Base-by-base conservation (phyloP, 2,888 invertebrate species). In the Melieria omissa region DNA sequence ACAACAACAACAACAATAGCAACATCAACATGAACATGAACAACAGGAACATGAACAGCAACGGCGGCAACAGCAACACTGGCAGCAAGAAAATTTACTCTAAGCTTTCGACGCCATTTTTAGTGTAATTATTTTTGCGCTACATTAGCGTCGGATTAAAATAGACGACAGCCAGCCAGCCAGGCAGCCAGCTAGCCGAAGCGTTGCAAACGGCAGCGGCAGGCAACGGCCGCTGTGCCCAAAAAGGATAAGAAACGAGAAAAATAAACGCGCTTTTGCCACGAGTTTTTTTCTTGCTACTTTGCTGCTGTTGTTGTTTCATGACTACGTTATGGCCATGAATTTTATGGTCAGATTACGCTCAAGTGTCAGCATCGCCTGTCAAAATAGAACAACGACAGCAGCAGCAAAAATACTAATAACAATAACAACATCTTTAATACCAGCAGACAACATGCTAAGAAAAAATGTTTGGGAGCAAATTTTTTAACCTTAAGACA, bases 121-220 rank as follows among this genome's bases (percentile, higher is more conserved):
- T 65, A 60, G 71, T 71, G 71, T 71, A 71, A 71, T 71, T 71
- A 71, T 71, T 65, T 61, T 71, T 65, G 65, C 71, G 71, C 71
- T 65, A 71, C 65, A 71, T 71, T 71, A 71, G 65, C 65, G 65
- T 54, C 42, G 29, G 65, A 71, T 71, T 71, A 71, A 71, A 71
- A 46, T 65, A 70, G 70, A 65, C 55, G 71, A 61, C 60, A 67
- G 64, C 41, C 29, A 29, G 16, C 16, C 16, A 16, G 16, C 16
- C 16, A 16, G 29, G 3, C 29, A 29, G 29, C 3, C 29, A 29
- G 29, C 29, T 29, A 29, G 12, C 42, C 4, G 14, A n/a, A 29
- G 52, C 42, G 12, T 58, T 58, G 14, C 12, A 41, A 42, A 61
- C 49, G 10, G 16, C 14, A 10, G 42, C 42, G 61, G 16, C 55